Conservation (phyloP, 2,113 vertebrate species). For the Arenaria interpres region DNA sequence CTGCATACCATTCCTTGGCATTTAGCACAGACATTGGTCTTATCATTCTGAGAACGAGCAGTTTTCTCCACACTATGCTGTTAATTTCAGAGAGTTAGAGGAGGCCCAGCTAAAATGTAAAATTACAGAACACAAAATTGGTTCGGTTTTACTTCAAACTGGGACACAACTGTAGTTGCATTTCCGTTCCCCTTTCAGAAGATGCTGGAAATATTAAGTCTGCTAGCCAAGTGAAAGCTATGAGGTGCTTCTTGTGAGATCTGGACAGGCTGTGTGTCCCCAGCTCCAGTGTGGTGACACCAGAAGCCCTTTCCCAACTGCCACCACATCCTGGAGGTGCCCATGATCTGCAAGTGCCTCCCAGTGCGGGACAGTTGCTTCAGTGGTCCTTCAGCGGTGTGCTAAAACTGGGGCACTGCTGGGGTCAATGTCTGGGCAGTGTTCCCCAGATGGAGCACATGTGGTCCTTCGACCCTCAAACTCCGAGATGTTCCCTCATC, state of each 20-base stretch:
- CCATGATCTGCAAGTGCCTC: background rate
- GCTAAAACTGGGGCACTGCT: background rate
- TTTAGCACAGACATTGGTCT: no score
- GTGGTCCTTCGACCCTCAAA: background rate
- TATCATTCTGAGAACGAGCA: no score
- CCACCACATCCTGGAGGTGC: background rate
- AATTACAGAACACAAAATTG: no score
- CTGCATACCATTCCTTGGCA: no score
- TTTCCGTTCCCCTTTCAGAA: background rate
- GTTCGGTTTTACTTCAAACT: no score
- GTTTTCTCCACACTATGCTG: no score
- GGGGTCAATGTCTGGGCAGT: background rate
- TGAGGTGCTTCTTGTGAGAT: background rate
- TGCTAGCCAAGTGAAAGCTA: background rate
- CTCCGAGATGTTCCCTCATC: background rate
- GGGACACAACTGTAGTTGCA: background rate
- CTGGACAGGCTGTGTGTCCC: background rate
- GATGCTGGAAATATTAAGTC: background rate
- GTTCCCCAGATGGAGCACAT: background rate
- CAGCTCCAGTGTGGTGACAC: background rate
- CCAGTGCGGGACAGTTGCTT: background rate
- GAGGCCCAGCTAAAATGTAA: no score
- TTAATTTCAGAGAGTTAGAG: no score
- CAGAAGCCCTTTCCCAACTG: background rate
- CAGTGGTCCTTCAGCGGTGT: background rate